phyloP scores from a whole-genome alignment of 1,140 invertebrate species.

The Drosophila kepulauana region DNA sequence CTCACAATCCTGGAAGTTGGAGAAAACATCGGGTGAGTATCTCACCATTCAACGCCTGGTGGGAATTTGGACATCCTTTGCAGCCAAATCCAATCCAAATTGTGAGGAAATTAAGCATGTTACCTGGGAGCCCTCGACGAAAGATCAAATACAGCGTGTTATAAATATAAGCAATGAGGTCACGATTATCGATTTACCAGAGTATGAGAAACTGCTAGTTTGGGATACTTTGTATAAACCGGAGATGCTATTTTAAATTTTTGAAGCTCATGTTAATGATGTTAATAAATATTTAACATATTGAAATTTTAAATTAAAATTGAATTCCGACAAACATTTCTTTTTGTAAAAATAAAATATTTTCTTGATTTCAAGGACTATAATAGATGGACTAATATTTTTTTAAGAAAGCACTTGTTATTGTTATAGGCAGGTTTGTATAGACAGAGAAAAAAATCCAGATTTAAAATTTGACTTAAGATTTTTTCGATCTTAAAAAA shows the following conservation, averaged over 20 bases:
- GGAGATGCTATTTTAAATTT: constrained; percentile 33
- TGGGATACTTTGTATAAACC: constrained; percentile 83
- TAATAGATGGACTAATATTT: too few species aligned
- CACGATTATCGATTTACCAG: constrained; percentile 79
- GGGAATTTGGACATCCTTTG: constrained; percentile 85
- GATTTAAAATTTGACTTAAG: too few species aligned
- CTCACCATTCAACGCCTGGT: constrained; percentile 79
- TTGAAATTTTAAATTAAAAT: too few species aligned
- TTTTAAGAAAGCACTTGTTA: too few species aligned
- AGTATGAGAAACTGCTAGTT: constrained; percentile 78
- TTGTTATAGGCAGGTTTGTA: too few species aligned
- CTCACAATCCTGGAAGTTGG: constrained; percentile 80
- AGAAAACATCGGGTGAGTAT: constrained; percentile 69
- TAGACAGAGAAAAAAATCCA: too few species aligned
- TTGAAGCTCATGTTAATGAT: too few species aligned
- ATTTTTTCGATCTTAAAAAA: too few species aligned
- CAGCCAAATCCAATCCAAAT: constrained; percentile 80
- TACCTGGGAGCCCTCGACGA: constrained; percentile 68
- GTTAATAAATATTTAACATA: too few species aligned
- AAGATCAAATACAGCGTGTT: constrained; percentile 50
- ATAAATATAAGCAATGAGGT: constrained; percentile 84
- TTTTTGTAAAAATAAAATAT: too few species aligned
- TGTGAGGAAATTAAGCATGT: constrained; percentile 51
- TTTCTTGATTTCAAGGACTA: too few species aligned
- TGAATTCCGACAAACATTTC: too few species aligned